Conservation (phyloP, 2,797 vertebrate genomes). For the Malacoraja senta region DNA sequence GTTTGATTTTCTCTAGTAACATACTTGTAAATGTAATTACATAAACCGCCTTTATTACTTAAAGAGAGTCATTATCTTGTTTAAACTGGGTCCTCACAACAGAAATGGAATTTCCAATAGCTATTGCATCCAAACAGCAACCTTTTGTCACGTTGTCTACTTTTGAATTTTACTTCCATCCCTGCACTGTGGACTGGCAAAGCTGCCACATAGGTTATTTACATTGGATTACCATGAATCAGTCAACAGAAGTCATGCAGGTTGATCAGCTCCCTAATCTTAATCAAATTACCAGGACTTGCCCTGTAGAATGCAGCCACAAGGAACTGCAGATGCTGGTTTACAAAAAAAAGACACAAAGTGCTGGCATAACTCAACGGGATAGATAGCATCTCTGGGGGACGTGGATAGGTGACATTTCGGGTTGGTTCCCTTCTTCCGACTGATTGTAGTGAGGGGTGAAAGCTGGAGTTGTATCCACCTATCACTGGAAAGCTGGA, state of each 20-base stretch:
- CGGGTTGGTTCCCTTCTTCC: no score
- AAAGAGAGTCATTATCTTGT: not conserved
- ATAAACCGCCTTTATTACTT: not conserved
- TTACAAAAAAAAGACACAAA: no score
- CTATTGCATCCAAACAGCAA: not conserved
- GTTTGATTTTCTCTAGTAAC: not conserved
- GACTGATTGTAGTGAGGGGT: no score
- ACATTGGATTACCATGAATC: not conserved
- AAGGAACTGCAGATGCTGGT: no score
- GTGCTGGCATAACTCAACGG: no score
- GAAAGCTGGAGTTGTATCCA: no score
- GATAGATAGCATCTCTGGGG: no score
- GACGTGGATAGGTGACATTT: no score
- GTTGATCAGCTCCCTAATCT: not conserved
- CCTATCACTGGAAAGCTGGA: no score
- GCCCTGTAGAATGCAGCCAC: not conserved
- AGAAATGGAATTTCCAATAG: not conserved
- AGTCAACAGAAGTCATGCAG: not conserved
- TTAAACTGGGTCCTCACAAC: not conserved
- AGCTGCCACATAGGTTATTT: not conserved
- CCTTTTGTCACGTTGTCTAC: not conserved
- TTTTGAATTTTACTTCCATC: not conserved
- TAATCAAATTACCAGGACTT: not conserved
- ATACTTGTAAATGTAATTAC: not conserved
- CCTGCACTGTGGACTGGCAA: not conserved